phyloP scores from a whole-genome alignment of 2,888 invertebrate genomes.

The Tipula vernalis region DNA sequence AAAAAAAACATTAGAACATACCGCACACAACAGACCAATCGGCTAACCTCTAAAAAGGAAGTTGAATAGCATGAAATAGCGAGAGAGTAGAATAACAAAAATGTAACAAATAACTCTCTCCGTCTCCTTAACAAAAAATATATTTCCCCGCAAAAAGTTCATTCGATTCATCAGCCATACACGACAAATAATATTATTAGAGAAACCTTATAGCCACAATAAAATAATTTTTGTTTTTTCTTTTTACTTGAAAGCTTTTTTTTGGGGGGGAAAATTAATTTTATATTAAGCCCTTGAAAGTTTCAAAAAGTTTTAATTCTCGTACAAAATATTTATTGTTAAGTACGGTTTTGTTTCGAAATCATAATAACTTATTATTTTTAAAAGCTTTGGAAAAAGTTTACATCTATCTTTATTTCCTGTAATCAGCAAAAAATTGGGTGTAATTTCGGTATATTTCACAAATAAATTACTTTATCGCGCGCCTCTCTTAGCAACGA shows the following conservation, averaged over 20 bases:
- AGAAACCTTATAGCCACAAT: not conserved
- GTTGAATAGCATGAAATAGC: not conserved
- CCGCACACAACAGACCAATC: slow-evolving; percentile 5
- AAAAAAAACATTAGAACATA: not conserved
- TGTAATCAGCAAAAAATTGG: too few relatives aligned
- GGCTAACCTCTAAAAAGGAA: slow-evolving; percentile 7
- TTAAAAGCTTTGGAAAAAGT: not conserved
- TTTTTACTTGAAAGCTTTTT: not conserved
- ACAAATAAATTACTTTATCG: too few relatives aligned
- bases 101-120: not conserved
- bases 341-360: not conserved
- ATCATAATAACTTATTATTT: not conserved
- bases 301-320: not conserved
- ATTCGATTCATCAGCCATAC: not conserved
- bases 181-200: not conserved
- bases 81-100: not conserved
- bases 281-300: not conserved
- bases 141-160: not conserved
- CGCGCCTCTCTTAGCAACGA: too few relatives aligned
- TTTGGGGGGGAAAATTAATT: not conserved
- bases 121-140: not conserved
- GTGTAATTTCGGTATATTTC: too few relatives aligned
- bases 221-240: not conserved
- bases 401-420: too few relatives aligned
- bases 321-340: not conserved